Conservation (phyloP, 2,797 vertebrate genomes). For the Clarias fuscus region DNA sequence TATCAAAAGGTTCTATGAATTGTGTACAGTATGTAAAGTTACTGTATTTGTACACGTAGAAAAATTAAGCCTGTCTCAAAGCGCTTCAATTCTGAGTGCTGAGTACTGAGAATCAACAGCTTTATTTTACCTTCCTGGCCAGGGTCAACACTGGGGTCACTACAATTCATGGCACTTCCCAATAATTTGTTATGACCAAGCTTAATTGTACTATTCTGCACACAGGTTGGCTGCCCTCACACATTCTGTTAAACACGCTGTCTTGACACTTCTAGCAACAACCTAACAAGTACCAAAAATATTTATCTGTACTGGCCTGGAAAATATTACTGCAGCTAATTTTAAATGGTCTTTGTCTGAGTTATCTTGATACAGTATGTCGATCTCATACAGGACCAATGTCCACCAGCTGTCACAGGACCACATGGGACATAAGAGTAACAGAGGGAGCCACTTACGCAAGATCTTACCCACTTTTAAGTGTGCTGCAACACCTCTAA, state of each 20-base stretch:
- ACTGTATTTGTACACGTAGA: background rate
- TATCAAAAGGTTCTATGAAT: background rate
- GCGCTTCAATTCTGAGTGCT: background rate
- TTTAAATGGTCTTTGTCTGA: background rate
- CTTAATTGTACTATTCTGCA: background rate
- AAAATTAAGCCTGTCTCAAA: background rate
- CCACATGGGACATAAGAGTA: background rate
- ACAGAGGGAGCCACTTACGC: conserved; percentile 6
- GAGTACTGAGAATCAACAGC: background rate
- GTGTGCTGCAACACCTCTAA: conserved; percentile 40
- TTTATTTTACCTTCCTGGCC: background rate
- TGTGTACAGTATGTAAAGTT: background rate
- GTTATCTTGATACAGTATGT: background rate
- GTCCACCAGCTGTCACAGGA: background rate
- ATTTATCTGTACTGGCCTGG: background rate
- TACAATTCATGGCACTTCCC: background rate
- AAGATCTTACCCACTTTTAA: conserved; percentile 46
- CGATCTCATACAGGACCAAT: background rate
- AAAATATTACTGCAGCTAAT: background rate
- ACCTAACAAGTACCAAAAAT: background rate
- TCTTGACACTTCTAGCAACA: background rate
- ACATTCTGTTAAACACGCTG: background rate
- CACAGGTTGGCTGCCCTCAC: background rate
- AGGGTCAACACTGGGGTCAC: background rate
- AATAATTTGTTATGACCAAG: background rate